Evolutionary conservation across 2,888 invertebrate genomes (phyloP), one percentile per base, ranked within the genome.

Genomic region (Slavum lentiscoides): DNA sequence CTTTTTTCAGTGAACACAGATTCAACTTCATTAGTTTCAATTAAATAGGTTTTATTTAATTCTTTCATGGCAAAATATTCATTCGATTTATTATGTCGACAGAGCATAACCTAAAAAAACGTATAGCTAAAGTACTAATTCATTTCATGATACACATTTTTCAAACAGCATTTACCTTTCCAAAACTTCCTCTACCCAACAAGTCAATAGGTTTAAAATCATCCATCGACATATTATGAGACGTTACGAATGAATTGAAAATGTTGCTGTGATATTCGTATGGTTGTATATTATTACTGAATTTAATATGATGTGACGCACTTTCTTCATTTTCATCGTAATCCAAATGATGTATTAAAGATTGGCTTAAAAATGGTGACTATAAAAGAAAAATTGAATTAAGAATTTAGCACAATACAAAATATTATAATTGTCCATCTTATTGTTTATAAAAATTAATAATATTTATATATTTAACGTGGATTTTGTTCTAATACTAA

Each of bases 21-120:
- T 86, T 99, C 99, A 67, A 99, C 97, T 88, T 99, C 99, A 87
- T 99, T 99, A 85, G 99, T 90, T 13, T 96, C 95, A 85, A 99
- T 96, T 83, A 99, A 98, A 88, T 99, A 99, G 84, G 98, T 98
- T 88, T 99, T 99, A 88, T 99, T 99, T 86, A 99, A 89, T 82
- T 98, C 98, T 89, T 99, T 99, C 84, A 99, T 95, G 83, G 99
- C 99, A 88, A 96, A 99, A 88, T 98, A 98, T 88, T 97, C 96
- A 85, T 93, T 93, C 59, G 95, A 95, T 85, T 94, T 92, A 87
- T 92, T 93, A 88, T 97, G 94, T 88, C 98, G 97, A 81, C 97
- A 92, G 84, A 99, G 88, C 85, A 99, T 96, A 66, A 91, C 91
- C 90, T 91, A n/a, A 39, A 85, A 53, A 86, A n/a, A n/a, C n/a